Base-by-base conservation (phyloP, 2,113 vertebrate species). In the Pedionomus torquatus region DNA sequence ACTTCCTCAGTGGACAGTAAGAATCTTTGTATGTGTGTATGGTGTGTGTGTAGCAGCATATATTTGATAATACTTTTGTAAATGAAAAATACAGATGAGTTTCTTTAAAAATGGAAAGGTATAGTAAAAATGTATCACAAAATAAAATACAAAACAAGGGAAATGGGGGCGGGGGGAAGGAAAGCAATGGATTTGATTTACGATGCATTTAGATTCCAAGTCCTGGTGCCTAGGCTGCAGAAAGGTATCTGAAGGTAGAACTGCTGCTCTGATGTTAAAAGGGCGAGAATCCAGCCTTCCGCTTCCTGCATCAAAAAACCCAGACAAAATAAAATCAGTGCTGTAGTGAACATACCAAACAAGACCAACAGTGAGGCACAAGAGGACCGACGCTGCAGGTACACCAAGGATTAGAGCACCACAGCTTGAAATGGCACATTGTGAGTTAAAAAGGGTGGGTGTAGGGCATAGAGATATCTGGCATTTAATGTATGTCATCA, bases 251-350 rank as follows among this genome's bases (percentile, higher is more conserved):
- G 88, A 94, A 91, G 83, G 94, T 31, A 78, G 91, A 97, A 89
- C 57, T 86, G 85, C 78, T 68, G 55, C 57, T 94, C 83, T 95
- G 69, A 46, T 70, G 90, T 98, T 98, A 99, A 98, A 99, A 98
- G 96, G 98, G 98, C 93, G 98, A 98, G 96, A 99, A 98, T 90
- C 98, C 99, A 61, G 98, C 96, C 97, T 99, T 99, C 96, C 99
- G 98, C 98, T 99, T 99, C 98, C 99, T 99, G 97, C n/a, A 85
- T 96, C 46, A 94, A 93, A 88, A 93, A 95, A 78, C 39, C 92
- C 37, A 95, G 83, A 95, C 43, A 91, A 68, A 83, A 72, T 43
- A 43, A 72, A 61, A 76, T 95, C 51, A 79, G 75, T 79, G 70
- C 55, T 91, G 54, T 43, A n/a, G 13, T 35, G 69, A 85, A 90